These are phyloP conservation scores for Protophormia terraenovae DNA, from an alignment of 2,888 invertebrate genomes.

Conservation along the genomic window DNA sequence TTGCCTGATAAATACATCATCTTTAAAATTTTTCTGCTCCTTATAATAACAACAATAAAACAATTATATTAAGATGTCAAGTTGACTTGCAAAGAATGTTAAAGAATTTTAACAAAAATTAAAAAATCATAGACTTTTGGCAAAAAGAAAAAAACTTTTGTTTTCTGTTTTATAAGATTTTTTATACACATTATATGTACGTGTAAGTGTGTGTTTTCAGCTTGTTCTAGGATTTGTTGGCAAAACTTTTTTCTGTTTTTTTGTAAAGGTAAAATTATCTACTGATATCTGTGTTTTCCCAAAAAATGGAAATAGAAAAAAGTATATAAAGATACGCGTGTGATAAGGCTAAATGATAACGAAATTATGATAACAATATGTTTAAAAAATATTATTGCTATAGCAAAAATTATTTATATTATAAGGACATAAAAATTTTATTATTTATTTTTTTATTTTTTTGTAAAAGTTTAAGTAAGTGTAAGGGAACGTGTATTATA, in stretches of 20 bases:
- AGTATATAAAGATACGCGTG: conserved; percentile 34
- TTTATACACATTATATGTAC: not conserved
- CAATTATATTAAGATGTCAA: conserved; percentile 46
- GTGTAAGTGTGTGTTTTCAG: not conserved
- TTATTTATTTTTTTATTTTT: not conserved
- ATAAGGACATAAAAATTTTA: not conserved
- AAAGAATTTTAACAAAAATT: not conserved
- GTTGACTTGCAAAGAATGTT: not conserved
- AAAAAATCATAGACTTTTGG: not conserved
- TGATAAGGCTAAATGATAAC: conserved; percentile 54
- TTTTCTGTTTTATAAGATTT: not conserved
- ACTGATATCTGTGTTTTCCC: not conserved
- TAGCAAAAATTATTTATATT: conserved; percentile 4
- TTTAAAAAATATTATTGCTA: conserved; percentile 22
- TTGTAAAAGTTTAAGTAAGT: not conserved
- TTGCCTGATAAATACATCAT: not conserved
- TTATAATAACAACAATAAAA: not conserved
- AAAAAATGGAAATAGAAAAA: too few species aligned
- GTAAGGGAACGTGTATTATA: not conserved
- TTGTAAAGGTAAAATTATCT: not conserved
- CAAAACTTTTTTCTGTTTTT: not conserved
- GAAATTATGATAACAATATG: conserved; percentile 62
- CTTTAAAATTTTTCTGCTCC: too few species aligned
- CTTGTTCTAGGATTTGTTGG: not conserved
- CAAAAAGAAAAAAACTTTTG: not conserved